These are phyloP conservation scores for Aspidapion aeneum DNA, from an alignment of 2,888 invertebrate genomes.

Conservation along the genomic window DNA sequence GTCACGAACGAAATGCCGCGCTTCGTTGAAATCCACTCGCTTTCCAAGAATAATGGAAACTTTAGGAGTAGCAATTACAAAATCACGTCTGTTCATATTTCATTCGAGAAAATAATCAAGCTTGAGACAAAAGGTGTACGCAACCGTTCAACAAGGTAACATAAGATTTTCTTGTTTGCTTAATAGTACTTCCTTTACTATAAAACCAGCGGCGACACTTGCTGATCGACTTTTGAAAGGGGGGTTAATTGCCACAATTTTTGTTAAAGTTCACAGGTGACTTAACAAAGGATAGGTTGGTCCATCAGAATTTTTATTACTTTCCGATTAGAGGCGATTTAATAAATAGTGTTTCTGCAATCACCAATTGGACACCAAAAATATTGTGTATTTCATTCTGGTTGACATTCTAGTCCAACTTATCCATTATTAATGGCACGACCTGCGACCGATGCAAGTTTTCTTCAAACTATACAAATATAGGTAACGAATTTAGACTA, in stretches of 20 bases:
- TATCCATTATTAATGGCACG: not conserved
- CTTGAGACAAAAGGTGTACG: not conserved
- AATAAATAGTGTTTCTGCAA: not conserved
- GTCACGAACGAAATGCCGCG: not conserved
- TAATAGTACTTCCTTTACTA: too few species aligned
- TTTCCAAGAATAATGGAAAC: not conserved
- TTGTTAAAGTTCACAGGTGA: too few species aligned
- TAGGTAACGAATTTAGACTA: too few species aligned
- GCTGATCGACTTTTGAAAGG: too few species aligned
- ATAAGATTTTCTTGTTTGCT: not conserved
- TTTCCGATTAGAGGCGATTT: not conserved
- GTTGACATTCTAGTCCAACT: not conserved
- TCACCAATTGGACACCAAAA: not conserved
- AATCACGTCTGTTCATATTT: not conserved
- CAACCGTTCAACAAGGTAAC: not conserved
- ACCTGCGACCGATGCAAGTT: too few species aligned
- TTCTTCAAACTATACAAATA: too few species aligned
- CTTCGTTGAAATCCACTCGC: not conserved
- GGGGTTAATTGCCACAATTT: too few species aligned
- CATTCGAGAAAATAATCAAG: not conserved
- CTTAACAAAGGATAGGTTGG: too few species aligned
- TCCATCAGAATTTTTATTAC: too few species aligned
- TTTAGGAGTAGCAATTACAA: not conserved
- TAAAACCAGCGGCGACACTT: too few species aligned
- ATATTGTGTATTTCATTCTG: not conserved